Base-by-base conservation (phyloP, 2,113 vertebrate genomes). In the Antidorcas marsupialis region DNA sequence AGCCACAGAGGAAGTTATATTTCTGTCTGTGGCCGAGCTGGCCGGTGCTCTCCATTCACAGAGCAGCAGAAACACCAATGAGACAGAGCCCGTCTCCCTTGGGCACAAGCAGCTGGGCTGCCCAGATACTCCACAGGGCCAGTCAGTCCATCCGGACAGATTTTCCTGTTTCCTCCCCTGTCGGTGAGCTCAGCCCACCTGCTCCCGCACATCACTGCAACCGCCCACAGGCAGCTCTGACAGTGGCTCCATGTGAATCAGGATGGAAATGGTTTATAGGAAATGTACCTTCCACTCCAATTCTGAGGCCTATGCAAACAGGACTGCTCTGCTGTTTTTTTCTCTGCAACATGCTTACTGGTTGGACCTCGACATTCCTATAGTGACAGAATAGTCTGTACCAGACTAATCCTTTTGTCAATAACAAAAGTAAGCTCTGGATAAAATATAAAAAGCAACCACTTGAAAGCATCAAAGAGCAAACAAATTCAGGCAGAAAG, bases 401-500 rank as follows among this genome's bases (percentile, higher is more conserved):
- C 19, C 33, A 36, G 6, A 39, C 81, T 53, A 92, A 96, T 71
- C 27, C 81, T 55, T 84, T 55, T 87, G 93, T 43, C 95, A 90
- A 94, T 64, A 95, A 47, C 79, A 89, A 92, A 62, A 52, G 76
- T 55, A 67, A 94, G 79, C 57, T 71, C 59, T 76, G 88, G 55
- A 79, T 36, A 76, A 97, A 94, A 87, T 16, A 55, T 6, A 84
- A 53, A 39, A 57, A 92, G 71, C 67, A 6, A 39, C 33, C 82
- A 87, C 2, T 43, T 89, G 55, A 50, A 88, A 52, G 60, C 45
- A 47, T 10, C 16, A 67, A 50, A 43, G 60, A 57, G 57, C 21
- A 57, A 83, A 57, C 16, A 21, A 39, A 53, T 7, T 13, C 33
- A 59, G 67, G 28, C 52, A 87, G 50, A 25, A 84, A 28, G 55